Conservation (phyloP, 23 tunicate genomes). For the Oikopleura vanhoeffeni region DNA sequence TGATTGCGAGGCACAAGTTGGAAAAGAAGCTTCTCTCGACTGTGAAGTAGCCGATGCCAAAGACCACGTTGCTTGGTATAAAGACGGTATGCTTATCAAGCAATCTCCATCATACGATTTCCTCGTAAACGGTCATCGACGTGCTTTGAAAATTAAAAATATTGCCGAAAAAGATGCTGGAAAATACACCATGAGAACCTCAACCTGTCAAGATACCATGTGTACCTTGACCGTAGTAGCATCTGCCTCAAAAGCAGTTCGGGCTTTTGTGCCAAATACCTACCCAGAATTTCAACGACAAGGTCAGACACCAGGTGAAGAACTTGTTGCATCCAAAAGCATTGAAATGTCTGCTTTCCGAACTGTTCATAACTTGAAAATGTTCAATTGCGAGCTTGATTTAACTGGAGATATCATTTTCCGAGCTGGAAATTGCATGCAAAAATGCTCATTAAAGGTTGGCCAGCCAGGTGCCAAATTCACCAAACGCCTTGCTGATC, state of each 20-base stretch:
- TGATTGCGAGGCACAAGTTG: too few relatives aligned
- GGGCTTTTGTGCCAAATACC: too few relatives aligned
- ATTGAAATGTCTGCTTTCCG: background rate
- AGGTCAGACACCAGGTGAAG: too few relatives aligned
- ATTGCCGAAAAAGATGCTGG: slow-evolving; percentile 58
- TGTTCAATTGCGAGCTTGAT: background rate
- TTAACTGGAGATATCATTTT: background rate
- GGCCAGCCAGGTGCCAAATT: background rate
- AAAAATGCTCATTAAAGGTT: background rate
- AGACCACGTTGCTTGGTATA: slow-evolving; percentile 65
- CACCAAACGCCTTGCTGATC: slow-evolving; percentile 16
- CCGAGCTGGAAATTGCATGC: background rate
- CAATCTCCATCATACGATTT: slow-evolving; percentile 39
- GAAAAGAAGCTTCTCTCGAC: slow-evolving; percentile 42
- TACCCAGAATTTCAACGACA: too few relatives aligned
- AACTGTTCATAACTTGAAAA: background rate
- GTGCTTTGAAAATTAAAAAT: slow-evolving; percentile 28
- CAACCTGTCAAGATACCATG: too few relatives aligned
- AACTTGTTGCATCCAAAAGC: background rate
- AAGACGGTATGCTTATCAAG: slow-evolving; percentile 40
- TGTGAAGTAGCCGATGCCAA: slow-evolving; percentile 71
- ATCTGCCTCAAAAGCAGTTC: too few relatives aligned
- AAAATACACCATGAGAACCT: too few relatives aligned
- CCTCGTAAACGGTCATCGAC: slow-evolving; percentile 30
- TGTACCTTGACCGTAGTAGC: too few relatives aligned